Evolutionary conservation across 2,113 vertebrate species (phyloP), one percentile per base, ranked within the genome.

Genomic region (Thalassarche chlororhynchos): DNA sequence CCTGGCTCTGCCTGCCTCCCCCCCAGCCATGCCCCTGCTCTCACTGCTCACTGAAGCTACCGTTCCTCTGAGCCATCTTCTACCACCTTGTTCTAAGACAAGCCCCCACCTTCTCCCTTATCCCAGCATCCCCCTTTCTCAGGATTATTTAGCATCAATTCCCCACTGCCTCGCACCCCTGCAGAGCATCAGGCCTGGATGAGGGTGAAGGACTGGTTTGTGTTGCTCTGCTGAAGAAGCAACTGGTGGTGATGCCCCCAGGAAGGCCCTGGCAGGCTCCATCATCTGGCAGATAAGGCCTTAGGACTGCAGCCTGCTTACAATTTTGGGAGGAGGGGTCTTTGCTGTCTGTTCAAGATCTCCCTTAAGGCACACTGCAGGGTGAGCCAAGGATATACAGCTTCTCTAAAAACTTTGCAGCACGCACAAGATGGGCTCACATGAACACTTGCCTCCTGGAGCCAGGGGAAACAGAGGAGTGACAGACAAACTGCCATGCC

Each of bases 391-490:
- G 2, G 8, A 12, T 8, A 8, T 3, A 15, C 17, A 9, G 18
- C 38, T 68, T 25, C 76, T 76, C 71, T 14, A 10, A 54, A 4
- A 2, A 5, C 42, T 40, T 1, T 5, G n/a, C 57, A 57, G 61
- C 12, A 9, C 0, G 1, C 23, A 4, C 31, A 5, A 28, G 12
- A 7, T 0, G 0, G 47, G 54, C 36, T 42, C 2, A 3, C 10
- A 3, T 9, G 16, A 40, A 21, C n/a, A 31, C 51, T 10, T 18
- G 54, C 32, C 12, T 51, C 66, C 17, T 2, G 0, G 38, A 64
- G 49, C 34, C 34, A 11, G 16, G 46, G 29, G 5, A 36, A 51
- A 10, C 17, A 9, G 20, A 24, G 42, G 14, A 49, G 46, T 7
- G 13, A n/a, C 19, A 38, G 74, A 17, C 32, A 25, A 28, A 16